Evolutionary conservation across 2,797 vertebrate species (phyloP), one percentile per base, ranked within the genome.

Genomic region (Lithobates pipiens): DNA sequence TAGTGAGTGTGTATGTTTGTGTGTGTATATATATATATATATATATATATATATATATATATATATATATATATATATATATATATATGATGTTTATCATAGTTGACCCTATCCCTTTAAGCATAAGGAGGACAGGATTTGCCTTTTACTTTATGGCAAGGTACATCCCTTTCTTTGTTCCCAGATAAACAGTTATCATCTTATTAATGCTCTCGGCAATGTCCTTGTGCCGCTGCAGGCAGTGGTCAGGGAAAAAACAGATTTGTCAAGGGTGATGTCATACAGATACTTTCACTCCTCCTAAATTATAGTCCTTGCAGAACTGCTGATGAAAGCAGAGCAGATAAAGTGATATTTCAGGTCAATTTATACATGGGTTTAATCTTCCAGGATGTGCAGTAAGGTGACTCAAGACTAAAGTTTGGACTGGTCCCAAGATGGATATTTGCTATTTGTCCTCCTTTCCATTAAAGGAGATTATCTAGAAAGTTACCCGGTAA

Each of bases 321-420:
- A 89, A 83, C 2, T 36, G 57, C 79, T 84, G 77, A 88, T 75
- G 57, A 69, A 57, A 72, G 82, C 86, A 87, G 69, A 82, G 72
- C 88, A 82, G 34, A 29, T 83, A 70, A 10, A 85, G 78, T 7
- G 73, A 84, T 82, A 75, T 85, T 86, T 86, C 67, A 89, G 84
- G 88, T 72, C 85, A 89, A 88, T 39, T 75, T 8, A 57, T 88
- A 82, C 70, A 77, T 70, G 68, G 81, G 76, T 80, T 87, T 87
- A 87, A 83, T 83, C 86, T 87, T 83, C 46, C 76, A 84, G 76
- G 86, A 87, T 42, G 70, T 75, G 76, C 42, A 69, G 44, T 79
- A 83, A 87, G 86, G 86, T 84, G 86, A 87, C 86, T 83, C 76
- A 83, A 68, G 81, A 79, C 86, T 79, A 61, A 71, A 84, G 81